A percentile compares a stretch with the other conserved stretches of the same genome.
Evolutionary conservation across 1,140 invertebrate genomes (phyloP).

Genomic region (Drosophila jambulina): DNA sequence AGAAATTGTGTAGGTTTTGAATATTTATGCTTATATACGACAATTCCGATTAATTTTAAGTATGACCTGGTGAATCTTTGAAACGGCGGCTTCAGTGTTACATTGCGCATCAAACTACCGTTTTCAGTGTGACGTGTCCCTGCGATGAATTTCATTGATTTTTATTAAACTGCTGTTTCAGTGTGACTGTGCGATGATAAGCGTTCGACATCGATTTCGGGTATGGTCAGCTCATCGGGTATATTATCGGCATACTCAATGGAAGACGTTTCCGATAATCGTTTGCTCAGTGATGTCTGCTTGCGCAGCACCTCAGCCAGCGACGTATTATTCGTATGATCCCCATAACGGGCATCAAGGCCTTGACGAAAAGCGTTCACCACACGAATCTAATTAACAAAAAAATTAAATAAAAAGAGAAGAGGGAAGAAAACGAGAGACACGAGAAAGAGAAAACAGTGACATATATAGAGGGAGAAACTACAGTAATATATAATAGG

Average conservation of each 20-base stretch:
- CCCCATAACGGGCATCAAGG: conserved; percentile 96
- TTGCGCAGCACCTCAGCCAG: conserved; percentile 95
- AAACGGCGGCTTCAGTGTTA: neutral
- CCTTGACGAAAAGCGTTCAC: conserved; percentile 99
- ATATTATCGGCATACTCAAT: conserved; percentile 96
- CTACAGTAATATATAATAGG: conserved; percentile 43
- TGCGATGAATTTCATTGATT: conserved; percentile 12
- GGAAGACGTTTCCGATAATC: conserved; percentile 95
- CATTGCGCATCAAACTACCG: neutral
- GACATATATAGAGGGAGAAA: conserved; percentile 68
- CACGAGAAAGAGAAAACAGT: conserved; percentile 65
- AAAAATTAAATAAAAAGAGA: conserved; percentile 58
- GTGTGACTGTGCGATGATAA: conserved; percentile 96
- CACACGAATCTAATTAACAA: conserved; percentile 94
- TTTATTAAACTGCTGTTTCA: conserved; percentile 93
- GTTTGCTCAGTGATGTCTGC: conserved; percentile 95
- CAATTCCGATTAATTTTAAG: neutral
- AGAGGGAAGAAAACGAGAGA: conserved; percentile 28
- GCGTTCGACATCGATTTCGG: conserved; percentile 95
- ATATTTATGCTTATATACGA: neutral
- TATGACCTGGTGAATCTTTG: neutral
- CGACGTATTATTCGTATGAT: conserved; percentile 94
- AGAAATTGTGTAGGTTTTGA: neutral
- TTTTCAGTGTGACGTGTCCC: neutral
- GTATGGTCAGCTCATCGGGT: conserved; percentile 93